Percentiles rank a stretch among this genome's conserved stretches.
Conservation (phyloP, 2,888 invertebrate genomes). For the Perizoma affinitatum region DNA sequence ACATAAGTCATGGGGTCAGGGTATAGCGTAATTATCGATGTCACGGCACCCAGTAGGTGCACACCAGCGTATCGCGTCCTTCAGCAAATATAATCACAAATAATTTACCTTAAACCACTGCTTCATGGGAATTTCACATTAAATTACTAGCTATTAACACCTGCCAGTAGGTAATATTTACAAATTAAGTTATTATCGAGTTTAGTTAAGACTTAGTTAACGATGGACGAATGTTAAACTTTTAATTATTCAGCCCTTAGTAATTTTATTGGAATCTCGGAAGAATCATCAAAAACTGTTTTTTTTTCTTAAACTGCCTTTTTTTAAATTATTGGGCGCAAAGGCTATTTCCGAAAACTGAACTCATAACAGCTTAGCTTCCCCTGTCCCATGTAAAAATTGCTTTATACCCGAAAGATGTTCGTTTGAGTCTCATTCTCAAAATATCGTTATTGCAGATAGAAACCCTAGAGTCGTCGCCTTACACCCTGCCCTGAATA, state of each 20-base stretch:
- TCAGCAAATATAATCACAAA: slow-evolving; percentile 50
- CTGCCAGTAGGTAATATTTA: slow-evolving; percentile 9
- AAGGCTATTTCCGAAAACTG: too few relatives aligned
- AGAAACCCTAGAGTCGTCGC: too few relatives aligned
- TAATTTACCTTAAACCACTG: slow-evolving; percentile 24
- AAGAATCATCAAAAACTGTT: background rate
- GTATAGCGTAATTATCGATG: slow-evolving; percentile 72
- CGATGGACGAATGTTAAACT: slow-evolving; percentile 5
- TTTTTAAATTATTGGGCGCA: too few relatives aligned
- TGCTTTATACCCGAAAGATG: too few relatives aligned
- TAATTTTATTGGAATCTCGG: background rate
- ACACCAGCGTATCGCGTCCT: slow-evolving; percentile 53
- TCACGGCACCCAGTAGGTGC: slow-evolving; percentile 59
- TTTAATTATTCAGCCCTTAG: background rate
- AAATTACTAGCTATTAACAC: slow-evolving; percentile 14
- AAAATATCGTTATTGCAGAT: too few relatives aligned
- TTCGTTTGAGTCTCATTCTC: too few relatives aligned
- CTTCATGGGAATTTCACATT: slow-evolving; percentile 8
- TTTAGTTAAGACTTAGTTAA: background rate
- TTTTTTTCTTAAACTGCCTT: too few relatives aligned
- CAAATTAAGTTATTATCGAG: slow-evolving; percentile 7
- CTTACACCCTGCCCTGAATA: too few relatives aligned
- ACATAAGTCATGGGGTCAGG: slow-evolving; percentile 61
- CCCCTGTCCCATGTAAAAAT: too few relatives aligned
- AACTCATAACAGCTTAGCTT: too few relatives aligned